Evolutionary conservation across 1,140 invertebrate species (phyloP).

Genomic region (Brachionus sp.): DNA sequence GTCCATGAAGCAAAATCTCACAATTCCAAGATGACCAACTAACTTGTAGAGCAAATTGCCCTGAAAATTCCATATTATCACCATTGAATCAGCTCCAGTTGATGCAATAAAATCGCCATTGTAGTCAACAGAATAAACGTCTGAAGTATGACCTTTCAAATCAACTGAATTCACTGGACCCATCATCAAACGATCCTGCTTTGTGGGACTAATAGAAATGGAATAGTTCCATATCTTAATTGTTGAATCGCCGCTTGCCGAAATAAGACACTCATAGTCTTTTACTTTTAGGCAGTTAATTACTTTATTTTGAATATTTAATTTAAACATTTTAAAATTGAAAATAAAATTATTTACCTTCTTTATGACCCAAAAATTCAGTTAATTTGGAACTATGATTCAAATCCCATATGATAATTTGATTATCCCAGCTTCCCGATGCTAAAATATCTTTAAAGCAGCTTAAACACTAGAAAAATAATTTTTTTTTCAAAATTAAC

Average conservation of each 20-base stretch:
- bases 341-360: slow-evolving; percentile 48
- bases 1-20: slow-evolving; percentile 54
- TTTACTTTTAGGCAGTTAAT: slow-evolving; percentile 53
- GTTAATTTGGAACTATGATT: slow-evolving; percentile 47
- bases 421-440: slow-evolving; percentile 52
- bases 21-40: slow-evolving; percentile 54
- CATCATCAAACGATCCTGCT: not conserved
- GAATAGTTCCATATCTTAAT: slow-evolving; percentile 50
- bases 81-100: slow-evolving; percentile 17
- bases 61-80: slow-evolving; percentile 46
- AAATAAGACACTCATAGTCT: slow-evolving; percentile 49
- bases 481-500: not conserved
- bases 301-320: slow-evolving; percentile 48
- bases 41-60: slow-evolving; percentile 50
- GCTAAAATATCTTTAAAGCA: slow-evolving; percentile 47
- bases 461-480: slow-evolving; percentile 49
- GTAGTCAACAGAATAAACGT: slow-evolving; percentile 35
- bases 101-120: slow-evolving; percentile 6
- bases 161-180: not conserved
- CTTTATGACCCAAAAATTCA: slow-evolving; percentile 50
- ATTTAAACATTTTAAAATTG: not conserved
- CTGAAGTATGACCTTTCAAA: slow-evolving; percentile 12
- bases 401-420: slow-evolving; percentile 51
- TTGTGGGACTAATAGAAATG: slow-evolving; percentile 31
- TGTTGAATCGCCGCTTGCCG: slow-evolving; percentile 52